Evolutionary conservation across 2,888 invertebrate species (phyloP), one percentile per base, ranked within the genome.

Genomic region (Scaptomyza parva): DNA sequence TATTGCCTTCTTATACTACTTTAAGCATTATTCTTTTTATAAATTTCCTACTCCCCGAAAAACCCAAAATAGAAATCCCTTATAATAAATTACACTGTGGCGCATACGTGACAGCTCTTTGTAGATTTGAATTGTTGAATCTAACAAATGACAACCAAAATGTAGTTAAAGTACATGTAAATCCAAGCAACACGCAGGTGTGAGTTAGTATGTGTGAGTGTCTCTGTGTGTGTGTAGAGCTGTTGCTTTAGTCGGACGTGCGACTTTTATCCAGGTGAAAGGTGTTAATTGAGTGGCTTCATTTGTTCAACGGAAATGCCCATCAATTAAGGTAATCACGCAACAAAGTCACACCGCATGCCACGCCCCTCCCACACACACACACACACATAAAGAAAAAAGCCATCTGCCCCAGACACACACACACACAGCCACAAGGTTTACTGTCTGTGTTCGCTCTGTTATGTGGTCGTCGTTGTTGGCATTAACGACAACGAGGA

Each of bases 211-310:
- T 17, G 41, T 28, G 35, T 41, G 33, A n/a, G 33, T 28, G 44
- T 47, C n/a, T n/a, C n/a, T n/a, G 53, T 64, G 20, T 54, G 43
- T 48, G 47, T 35, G 52, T 55, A 43, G 39, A 51, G 60, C 50
- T 77, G 73, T 64, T 71, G 61, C 63, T 61, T 57, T 37, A 8
- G 43, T 45, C 48, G 59, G 59, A 81, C 71, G 81, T 83, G 87
- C 66, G 68, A 77, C 70, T 84, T 84, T 88, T 86, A 84, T 77
- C 52, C 85, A 62, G 62, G 50, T 85, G 81, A 88, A 86, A 88
- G 87, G 84, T 85, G 84, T 85, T 85, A 85, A 85, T 88, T 88
- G 84, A 85, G 84, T 85, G 88, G 88, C 88, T 85, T 85, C 87
- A 88, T 85, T 85, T 88, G 87, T 61, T 71, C 78, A 78, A 69